phyloP scores from a whole-genome alignment of 2,888 invertebrate genomes.

The Onchidella celtica region DNA sequence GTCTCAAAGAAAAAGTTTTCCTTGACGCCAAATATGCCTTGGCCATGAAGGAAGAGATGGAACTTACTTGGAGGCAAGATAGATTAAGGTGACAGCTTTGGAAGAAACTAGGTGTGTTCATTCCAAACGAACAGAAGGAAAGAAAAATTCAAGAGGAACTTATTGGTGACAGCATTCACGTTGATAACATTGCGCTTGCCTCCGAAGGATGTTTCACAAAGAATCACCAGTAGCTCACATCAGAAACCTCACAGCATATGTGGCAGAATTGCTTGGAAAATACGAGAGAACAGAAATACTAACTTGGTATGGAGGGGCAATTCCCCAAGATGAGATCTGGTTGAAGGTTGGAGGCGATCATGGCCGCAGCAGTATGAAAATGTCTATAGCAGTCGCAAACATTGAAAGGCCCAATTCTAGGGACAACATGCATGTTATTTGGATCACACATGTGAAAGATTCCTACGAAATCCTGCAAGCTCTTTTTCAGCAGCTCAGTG shows the following conservation, averaged over 20 bases:
- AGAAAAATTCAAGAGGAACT: no score
- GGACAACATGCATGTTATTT: not conserved
- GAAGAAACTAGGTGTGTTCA: not conserved
- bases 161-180: not conserved
- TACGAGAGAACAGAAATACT: not conserved
- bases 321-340: not conserved
- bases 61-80: conserved; percentile 1
- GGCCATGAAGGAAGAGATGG: conserved; percentile 4
- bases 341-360: not conserved
- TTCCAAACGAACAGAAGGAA: not conserved
- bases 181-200: not conserved
- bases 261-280: not conserved
- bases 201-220: not conserved
- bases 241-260: not conserved
- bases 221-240: not conserved
- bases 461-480: not conserved
- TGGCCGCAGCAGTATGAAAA: not conserved
- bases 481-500: not conserved
- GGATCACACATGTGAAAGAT: not conserved
- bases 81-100: not conserved
- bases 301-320: not conserved
- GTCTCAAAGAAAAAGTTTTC: conserved; percentile 4
- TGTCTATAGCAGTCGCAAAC: not conserved
- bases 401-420: not conserved
- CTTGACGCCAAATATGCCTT: conserved; percentile 7